Percentiles rank a stretch among this genome's conserved stretches.
These are phyloP conservation scores for Cercopithecus petaurista DNA, from an alignment of 2,797 vertebrate species.

Conservation along the genomic window DNA sequence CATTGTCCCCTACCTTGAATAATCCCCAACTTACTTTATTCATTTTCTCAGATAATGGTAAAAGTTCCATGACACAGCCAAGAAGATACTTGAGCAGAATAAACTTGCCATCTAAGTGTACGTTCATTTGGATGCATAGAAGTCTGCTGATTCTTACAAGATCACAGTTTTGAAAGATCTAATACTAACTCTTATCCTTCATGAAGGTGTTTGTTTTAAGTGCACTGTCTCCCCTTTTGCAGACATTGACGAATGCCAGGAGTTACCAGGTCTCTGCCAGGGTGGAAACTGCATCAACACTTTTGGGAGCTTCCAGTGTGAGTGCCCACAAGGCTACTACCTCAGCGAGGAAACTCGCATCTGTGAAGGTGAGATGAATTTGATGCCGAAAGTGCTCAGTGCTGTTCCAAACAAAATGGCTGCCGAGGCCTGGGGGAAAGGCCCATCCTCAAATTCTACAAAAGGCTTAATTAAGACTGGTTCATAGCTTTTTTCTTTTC, in stretches of 20 bases:
- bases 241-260: conserved; percentile 93
- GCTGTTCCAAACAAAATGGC: neutral
- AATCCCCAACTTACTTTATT: neutral
- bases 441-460: neutral
- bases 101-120: neutral
- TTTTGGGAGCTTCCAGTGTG: conserved; percentile 92
- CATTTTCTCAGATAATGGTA: neutral
- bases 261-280: conserved; percentile 91
- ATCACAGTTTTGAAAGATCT: neutral
- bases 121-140: neutral
- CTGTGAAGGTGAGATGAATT: conserved; percentile 87
- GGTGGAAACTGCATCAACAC: conserved; percentile 92
- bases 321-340: conserved; percentile 90
- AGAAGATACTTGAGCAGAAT: neutral
- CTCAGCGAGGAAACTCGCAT: conserved; percentile 90
- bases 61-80: neutral
- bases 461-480: neutral
- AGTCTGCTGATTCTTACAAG: neutral
- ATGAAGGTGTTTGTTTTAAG: neutral
- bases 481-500: neutral
- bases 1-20: neutral
- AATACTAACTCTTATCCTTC: neutral
- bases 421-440: neutral
- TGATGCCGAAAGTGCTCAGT: neutral
- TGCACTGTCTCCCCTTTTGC: conserved; percentile 54